Base-by-base conservation (phyloP, 2,888 invertebrate species). In the Sinhomidia bicolor region DNA sequence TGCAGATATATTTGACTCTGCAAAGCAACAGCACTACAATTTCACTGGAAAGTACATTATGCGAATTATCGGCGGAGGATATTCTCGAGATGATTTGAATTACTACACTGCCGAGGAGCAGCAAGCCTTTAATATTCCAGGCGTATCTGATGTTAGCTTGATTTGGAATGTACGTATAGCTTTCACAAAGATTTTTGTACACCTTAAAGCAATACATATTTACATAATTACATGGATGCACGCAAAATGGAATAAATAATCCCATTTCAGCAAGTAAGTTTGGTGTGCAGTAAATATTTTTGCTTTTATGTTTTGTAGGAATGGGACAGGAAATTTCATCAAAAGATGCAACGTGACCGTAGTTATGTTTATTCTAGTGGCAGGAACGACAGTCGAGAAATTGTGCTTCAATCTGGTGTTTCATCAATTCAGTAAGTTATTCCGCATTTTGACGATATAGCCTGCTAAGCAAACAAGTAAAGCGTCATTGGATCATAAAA, bases 101-200 rank as follows among this genome's bases (percentile, higher is more conserved):
- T 1, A 0, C 0, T 92, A 91, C 57, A 60, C 44, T 0, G 47
- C 44, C 7, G 90, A 89, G 32, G 89, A 91, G 60, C 79, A 85
- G 20, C 89, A 91, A 36, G 89, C 89, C 0, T 92, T 89, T 60
- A 92, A 92, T 23, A 84, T 90, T 29, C 90, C 90, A 0, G 92
- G 92, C 0, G 74, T 90, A 9, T 92, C 92, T 0, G 92, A 92
- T 65, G 89, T 91, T 2, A 90, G 90, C n/a, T 60, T 91, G 20
- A 89, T 91, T 87, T 92, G 92, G 92, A 90, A 71, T 26, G 87
- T 88, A 47, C 68, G 83, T 29, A 4, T 3, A 71, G 4, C 3
- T 29, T 62, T 12, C 1, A 3, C 14, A 36, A 23, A 74, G 5
- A 20, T 62, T 44, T 9, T n/a, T n/a, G n/a, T n/a, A n/a, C n/a